Base-by-base conservation (phyloP, 2,113 vertebrate genomes). In the Etheostoma spectabile region DNA sequence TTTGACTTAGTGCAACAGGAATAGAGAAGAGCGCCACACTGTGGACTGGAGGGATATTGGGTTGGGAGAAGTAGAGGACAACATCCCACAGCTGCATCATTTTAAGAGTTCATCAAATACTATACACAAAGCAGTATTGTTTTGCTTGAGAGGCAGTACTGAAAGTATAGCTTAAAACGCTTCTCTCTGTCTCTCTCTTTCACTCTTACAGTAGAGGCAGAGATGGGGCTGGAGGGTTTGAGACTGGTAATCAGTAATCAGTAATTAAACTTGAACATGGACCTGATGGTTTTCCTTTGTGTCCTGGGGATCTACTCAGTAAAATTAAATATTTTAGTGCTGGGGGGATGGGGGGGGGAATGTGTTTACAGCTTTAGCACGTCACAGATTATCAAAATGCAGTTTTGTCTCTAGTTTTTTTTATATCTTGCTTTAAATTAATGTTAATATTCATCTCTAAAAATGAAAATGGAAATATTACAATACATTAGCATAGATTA, bases 231-330 rank as follows among this genome's bases (percentile, higher is more conserved):
- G 94, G 92, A 68, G 96, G 97, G 97, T 95, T 93, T 94, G 95
- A 94, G 95, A 79, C 95, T 95, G 93, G 96, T 96, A 96, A 97
- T 96, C 96, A 96, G 96, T 97, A 97, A 97, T 98, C 96, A 96
- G 97, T 97, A 97, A 98, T 99, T 97, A 97, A 97, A 97, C 96
- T 96, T 96, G 97, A 97, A 96, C 95, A 95, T 92, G 94, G 95
- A 96, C 95, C 93, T 95, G 93, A 92, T 95, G 95, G 95, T 97
- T 97, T 96, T 95, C 93, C 93, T 86, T 90, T 86, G 84, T 96
- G 94, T 97, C 97, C 95, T 95, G 94, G 95, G 95, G 96, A 97
- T 94, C 92, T 95, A 92, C 90, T 91, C 93, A 94, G 94, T 95
- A 95, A 96, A 93, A 96, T 96, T 95, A 96, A 96, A 96, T 96